Evolutionary conservation across 2,888 invertebrate genomes (phyloP).

Genomic region (Meloe dianella): DNA sequence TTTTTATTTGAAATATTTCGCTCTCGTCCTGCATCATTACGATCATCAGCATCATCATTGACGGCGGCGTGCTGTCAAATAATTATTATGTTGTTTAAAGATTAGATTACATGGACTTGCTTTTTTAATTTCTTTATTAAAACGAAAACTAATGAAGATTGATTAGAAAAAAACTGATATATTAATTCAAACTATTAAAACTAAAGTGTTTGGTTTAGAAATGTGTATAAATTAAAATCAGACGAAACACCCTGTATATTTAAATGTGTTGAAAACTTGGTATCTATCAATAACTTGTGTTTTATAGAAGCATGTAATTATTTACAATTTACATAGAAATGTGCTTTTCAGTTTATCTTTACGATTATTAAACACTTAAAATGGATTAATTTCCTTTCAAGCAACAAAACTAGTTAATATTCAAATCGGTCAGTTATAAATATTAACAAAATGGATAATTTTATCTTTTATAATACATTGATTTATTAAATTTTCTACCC

Average conservation of each 20-base stretch:
- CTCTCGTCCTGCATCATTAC: slow-evolving; percentile 3
- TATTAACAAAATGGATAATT: slow-evolving; percentile 1
- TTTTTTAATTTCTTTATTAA: background rate
- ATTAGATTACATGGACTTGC: background rate
- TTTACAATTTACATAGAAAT: slow-evolving; percentile 33
- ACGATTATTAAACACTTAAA: slow-evolving; percentile 27
- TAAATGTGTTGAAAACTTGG: background rate
- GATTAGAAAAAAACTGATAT: background rate
- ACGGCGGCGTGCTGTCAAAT: background rate
- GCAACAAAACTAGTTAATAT: slow-evolving; percentile 23
- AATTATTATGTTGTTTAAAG: slow-evolving; percentile 1
- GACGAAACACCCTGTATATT: background rate
- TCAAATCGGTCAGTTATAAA: slow-evolving; percentile 21
- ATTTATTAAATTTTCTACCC: background rate
- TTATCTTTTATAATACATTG: background rate
- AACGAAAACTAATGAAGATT: background rate
- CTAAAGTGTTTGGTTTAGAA: background rate
- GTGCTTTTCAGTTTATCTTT: slow-evolving; percentile 33
- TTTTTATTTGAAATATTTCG: slow-evolving; percentile 14
- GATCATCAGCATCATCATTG: too few relatives aligned
- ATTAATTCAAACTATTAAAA: background rate
- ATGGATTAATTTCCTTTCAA: slow-evolving; percentile 20
- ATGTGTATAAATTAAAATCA: too few relatives aligned
- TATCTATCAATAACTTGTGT: background rate
- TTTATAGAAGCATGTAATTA: slow-evolving; percentile 27